phyloP scores from a whole-genome alignment of 2,888 invertebrate species.

The Nephrotoma guestfalica region DNA sequence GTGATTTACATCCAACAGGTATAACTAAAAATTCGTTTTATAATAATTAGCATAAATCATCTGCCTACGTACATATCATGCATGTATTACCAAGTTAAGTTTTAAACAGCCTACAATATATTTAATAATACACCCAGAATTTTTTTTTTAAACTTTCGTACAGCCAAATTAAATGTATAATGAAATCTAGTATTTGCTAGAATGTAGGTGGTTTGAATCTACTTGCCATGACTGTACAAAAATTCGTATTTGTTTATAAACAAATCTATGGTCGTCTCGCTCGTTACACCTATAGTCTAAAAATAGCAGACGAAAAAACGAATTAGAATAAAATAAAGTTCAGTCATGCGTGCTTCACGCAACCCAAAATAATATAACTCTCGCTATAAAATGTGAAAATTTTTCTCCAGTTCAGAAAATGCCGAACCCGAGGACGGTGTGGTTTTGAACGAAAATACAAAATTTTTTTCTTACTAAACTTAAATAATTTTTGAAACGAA shows the following conservation, averaged over 20 bases:
- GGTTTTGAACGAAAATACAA: neutral
- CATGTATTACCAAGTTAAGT: neutral
- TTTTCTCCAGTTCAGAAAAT: neutral
- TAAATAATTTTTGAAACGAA: neutral
- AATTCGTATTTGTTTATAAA: neutral
- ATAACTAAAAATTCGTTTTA: neutral
- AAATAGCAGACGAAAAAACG: neutral
- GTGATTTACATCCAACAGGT: no score
- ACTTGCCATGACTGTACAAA: neutral
- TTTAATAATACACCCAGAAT: neutral
- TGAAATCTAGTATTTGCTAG: neutral
- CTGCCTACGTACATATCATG: neutral
- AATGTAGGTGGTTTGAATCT: neutral
- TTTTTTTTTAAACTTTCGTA: neutral
- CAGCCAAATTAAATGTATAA: neutral
- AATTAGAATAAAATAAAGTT: neutral
- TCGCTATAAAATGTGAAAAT: neutral
- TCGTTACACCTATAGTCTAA: neutral
- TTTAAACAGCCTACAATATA: neutral
- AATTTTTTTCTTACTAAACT: neutral
- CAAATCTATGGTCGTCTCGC: neutral
- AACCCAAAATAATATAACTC: neutral
- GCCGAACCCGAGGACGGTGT: neutral
- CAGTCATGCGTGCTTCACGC: neutral
- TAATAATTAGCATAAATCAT: neutral